phyloP scores from a whole-genome alignment of 2,888 invertebrate genomes.

The Zelleria hepariella region DNA sequence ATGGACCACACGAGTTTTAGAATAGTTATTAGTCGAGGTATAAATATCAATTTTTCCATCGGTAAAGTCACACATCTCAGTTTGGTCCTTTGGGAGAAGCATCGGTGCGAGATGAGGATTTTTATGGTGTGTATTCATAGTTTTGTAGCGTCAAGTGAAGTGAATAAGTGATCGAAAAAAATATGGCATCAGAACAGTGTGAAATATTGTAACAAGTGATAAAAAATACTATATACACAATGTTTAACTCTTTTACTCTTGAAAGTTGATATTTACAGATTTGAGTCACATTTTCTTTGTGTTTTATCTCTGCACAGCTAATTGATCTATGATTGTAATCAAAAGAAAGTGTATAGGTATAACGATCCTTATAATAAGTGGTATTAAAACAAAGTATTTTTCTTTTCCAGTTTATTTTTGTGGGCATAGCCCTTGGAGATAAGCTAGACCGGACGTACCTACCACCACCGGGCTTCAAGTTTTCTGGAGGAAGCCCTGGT shows the following conservation, averaged over 20 bases:
- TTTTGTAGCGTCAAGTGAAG: background rate
- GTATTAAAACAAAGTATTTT: constrained; percentile 2
- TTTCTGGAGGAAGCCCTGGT: constrained; percentile 38
- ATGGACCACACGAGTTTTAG: constrained; percentile 18
- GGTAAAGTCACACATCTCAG: constrained; percentile 40
- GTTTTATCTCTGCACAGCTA: no score
- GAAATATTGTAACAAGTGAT: no score
- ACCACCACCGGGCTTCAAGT: constrained; percentile 46
- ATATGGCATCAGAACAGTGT: no score
- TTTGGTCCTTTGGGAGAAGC: constrained; percentile 31
- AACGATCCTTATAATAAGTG: background rate
- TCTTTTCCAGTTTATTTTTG: constrained; percentile 39
- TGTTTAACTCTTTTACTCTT: no score
- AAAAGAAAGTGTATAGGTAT: background rate
- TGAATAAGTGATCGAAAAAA: background rate
- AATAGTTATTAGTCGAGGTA: constrained; percentile 43
- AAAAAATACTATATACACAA: no score
- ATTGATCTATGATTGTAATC: no score
- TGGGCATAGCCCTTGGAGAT: constrained; percentile 34
- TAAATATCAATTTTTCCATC: constrained; percentile 42
- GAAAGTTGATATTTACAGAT: no score
- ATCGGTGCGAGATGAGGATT: constrained; percentile 38
- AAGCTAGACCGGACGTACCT: constrained; percentile 47
- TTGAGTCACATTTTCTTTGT: no score
- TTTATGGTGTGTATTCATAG: constrained; percentile 31